A percentile compares a stretch with the other conserved stretches of the same genome.
phyloP scores from a whole-genome alignment of 2,888 invertebrate species.

The Mycalesis mineus region DNA sequence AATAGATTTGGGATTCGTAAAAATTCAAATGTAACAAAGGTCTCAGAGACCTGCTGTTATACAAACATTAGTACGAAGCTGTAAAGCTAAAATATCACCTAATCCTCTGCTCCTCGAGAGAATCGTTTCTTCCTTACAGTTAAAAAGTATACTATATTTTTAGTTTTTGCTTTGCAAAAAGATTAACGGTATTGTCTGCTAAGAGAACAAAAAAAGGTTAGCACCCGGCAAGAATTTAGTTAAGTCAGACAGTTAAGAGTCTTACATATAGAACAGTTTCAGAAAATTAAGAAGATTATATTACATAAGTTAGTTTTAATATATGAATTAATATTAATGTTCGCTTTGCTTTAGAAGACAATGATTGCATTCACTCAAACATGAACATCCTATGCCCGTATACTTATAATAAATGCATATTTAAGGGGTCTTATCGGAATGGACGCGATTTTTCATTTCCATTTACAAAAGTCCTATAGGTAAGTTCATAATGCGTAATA shows the following conservation, averaged over 20 bases:
- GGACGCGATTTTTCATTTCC: conserved; percentile 16
- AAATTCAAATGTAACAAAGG: conserved; percentile 38
- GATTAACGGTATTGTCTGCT: conserved; percentile 62
- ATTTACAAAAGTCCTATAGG: conserved; percentile 8
- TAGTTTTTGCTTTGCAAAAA: conserved; percentile 69
- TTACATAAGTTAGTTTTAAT: neutral
- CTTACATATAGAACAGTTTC: neutral
- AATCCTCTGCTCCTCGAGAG: conserved; percentile 59
- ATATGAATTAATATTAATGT: neutral
- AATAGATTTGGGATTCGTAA: conserved; percentile 17
- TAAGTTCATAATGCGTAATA: neutral
- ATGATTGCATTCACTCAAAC: neutral
- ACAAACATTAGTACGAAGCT: conserved; percentile 61
- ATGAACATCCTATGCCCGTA: conserved; percentile 7
- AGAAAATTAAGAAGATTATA: neutral
- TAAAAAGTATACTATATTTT: conserved; percentile 42
- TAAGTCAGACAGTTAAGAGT: conserved; percentile 19
- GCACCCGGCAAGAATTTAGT: conserved; percentile 37
- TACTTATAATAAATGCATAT: neutral
- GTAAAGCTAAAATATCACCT: conserved; percentile 76
- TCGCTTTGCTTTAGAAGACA: neutral
- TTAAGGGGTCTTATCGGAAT: conserved; percentile 15
- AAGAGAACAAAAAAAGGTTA: conserved; percentile 40
- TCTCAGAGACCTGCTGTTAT: conserved; percentile 59
- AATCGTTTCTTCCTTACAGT: conserved; percentile 53